A percentile compares a stretch with the other conserved stretches of the same genome.
Conservation (phyloP, 2,888 invertebrate genomes). For the Hydrotaea diabolus region DNA sequence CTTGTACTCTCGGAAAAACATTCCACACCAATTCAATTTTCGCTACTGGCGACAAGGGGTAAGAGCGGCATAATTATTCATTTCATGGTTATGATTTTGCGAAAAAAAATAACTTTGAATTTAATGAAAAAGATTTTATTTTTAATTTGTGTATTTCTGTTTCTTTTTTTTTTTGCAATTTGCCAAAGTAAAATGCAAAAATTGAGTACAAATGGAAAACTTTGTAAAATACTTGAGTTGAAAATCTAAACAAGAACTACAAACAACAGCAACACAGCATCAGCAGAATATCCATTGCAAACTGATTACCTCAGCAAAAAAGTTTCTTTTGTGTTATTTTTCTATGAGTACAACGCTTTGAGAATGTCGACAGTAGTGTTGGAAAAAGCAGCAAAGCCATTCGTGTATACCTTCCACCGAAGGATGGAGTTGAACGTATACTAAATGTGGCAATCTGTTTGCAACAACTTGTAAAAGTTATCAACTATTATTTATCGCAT, state of each 20-base stretch:
- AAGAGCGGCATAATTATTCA: constrained; percentile 13
- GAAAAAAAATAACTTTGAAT: constrained; percentile 15
- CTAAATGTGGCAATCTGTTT: too few relatives aligned
- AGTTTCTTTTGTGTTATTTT: constrained; percentile 13
- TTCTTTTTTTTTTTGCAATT: not conserved
- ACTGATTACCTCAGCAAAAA: constrained; percentile 50
- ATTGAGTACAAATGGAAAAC: not conserved
- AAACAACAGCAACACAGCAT: not conserved
- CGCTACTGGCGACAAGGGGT: too few relatives aligned
- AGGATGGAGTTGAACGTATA: too few relatives aligned
- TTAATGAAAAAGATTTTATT: constrained; percentile 38
- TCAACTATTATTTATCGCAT: too few relatives aligned
- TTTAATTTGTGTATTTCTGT: not conserved
- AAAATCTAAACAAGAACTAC: not conserved
- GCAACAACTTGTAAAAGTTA: too few relatives aligned
- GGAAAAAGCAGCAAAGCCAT: not conserved
- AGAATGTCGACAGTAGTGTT: not conserved
- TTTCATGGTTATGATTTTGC: constrained; percentile 47
- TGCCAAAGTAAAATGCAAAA: not conserved
- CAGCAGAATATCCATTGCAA: not conserved
- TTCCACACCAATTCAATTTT: not conserved
- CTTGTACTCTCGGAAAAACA: not conserved
- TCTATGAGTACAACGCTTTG: not conserved
- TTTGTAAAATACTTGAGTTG: constrained; percentile 2
- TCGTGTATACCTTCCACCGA: too few relatives aligned